Evolutionary conservation across 2,797 vertebrate genomes (phyloP), one percentile per base, ranked within the genome.

Genomic region (Periophthalmus magnuspinnatus): DNA sequence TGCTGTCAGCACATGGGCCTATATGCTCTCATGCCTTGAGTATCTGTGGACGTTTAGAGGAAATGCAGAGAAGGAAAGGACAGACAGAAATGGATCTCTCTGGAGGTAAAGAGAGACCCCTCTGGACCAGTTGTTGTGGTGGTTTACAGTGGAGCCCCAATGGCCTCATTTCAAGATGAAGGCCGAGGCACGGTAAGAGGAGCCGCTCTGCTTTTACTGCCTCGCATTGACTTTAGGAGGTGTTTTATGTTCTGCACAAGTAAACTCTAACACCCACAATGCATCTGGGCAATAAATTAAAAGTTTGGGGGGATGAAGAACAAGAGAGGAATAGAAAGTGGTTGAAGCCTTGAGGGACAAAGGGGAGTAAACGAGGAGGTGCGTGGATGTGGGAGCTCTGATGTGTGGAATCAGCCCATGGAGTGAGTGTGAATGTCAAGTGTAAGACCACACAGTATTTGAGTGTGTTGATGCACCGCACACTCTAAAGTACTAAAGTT

Each of bases 21-120:
- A 91, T 88, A 90, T 88, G 90, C 91, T 90, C 75, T 85, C 72
- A 71, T 72, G 70, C 79, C 81, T 76, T 82, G 85, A 88, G 87
- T 84, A 81, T 90, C 72, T 79, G 80, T 78, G 77, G 81, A 76
- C 72, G 69, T 61, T 74, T 76, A 77, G 78, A 85, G 72, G 74
- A 84, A 85, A 83, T 73, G 67, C 77, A 86, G 78, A 78, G 68
- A 76, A 76, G 75, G 79, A 28, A 28, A 28, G 28, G 3, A 28
- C 65, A 82, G 13, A 32, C 67, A 76, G 72, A 75, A 78, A 81
- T 24, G 45, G 62, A 77, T 79, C 65, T 55, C 56, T 33, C 47
- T 58, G 74, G 57, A 1, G 76, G 73, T 76, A 65, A 52, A 65
- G 32, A 63, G 38, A 50, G 76, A 78, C 64, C 56, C 67, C 69